Base-by-base conservation (phyloP, 2,888 invertebrate genomes). In the Melinaea menophilus region DNA sequence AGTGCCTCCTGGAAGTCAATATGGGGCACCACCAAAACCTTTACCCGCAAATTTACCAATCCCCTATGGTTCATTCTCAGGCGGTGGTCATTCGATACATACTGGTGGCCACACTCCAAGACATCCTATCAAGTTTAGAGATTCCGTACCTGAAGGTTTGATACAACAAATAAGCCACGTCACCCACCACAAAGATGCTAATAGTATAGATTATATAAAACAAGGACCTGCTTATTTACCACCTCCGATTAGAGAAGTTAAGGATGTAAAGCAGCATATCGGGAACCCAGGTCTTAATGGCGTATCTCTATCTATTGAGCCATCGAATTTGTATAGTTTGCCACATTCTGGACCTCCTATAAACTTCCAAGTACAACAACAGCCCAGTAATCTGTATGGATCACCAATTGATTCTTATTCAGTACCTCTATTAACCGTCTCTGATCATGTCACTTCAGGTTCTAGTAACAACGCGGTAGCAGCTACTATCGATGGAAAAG, bases 81-180 rank as follows among this genome's bases (percentile, higher is more conserved):
- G 91, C 4, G 90, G 91, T 0, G 86, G 86, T 0, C 85, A 85
- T 65, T 78, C 87, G 0, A 79, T 82, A 45, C 82, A 85, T 68
- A 78, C 88, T 0, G 89, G 91, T 2, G 85, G 88, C 2, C 83
- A 78, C 57, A 79, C 79, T 0, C 93, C 93, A 0, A 90, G 89
- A 74, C 91, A 91, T 45, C 95, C 96, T 0, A 92, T 95, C 4
- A 92, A 94, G 69, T 95, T 95, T 80, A 91, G 95, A 56, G 94
- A 95, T n/a, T 93, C 94, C 0, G 94, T 96, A 0, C 95, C 95
- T 0, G 90, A 92, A 58, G 95, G 94, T 0, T 81, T 96, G 4
- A 84, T 95, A 3, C 92, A 94, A 70, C 94, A 92, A 59, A 93
- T 94, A 67, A 94, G 92, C 0, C 92, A 94, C 59, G 88, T 92